Percentiles rank a stretch among this genome's conserved stretches.
phyloP scores from a whole-genome alignment of 1,140 invertebrate genomes.

The Zophobas atratus region DNA sequence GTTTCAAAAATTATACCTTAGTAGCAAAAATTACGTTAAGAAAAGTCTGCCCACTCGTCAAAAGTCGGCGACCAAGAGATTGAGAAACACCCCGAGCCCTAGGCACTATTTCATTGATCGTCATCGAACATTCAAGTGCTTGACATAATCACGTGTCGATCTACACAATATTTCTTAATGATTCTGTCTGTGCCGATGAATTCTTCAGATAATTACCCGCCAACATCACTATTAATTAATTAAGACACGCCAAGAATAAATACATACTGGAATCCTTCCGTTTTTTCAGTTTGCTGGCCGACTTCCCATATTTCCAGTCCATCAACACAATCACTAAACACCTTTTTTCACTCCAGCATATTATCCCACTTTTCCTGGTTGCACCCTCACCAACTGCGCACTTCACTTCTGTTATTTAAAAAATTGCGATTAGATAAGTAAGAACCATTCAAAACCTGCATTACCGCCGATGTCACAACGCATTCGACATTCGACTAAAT shows the following conservation, averaged over 20 bases:
- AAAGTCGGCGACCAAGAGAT: too few species aligned
- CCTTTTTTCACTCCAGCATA: not conserved
- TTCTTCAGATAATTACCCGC: not conserved
- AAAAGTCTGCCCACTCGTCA: too few species aligned
- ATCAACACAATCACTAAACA: not conserved
- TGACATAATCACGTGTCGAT: too few species aligned
- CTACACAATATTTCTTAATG: too few species aligned
- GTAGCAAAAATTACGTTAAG: too few species aligned
- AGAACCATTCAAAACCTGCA: not conserved
- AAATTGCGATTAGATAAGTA: constrained; percentile 24
- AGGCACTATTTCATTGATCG: too few species aligned
- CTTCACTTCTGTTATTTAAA: not conserved
- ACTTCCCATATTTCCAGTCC: constrained; percentile 58
- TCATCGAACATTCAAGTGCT: too few species aligned
- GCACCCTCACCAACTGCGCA: constrained; percentile 17
- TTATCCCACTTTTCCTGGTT: constrained; percentile 23
- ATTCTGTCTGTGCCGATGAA: too few species aligned
- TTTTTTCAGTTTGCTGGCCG: constrained; percentile 62
- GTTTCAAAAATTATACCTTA: too few species aligned
- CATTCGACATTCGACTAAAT: not conserved
- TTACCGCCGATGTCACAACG: not conserved
- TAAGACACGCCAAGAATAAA: constrained; percentile 7
- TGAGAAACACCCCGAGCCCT: too few species aligned
- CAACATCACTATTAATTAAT: not conserved
- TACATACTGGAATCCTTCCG: constrained; percentile 39